These are phyloP conservation scores for Hylia prasina DNA, from an alignment of 2,113 vertebrate species.

Conservation along the genomic window DNA sequence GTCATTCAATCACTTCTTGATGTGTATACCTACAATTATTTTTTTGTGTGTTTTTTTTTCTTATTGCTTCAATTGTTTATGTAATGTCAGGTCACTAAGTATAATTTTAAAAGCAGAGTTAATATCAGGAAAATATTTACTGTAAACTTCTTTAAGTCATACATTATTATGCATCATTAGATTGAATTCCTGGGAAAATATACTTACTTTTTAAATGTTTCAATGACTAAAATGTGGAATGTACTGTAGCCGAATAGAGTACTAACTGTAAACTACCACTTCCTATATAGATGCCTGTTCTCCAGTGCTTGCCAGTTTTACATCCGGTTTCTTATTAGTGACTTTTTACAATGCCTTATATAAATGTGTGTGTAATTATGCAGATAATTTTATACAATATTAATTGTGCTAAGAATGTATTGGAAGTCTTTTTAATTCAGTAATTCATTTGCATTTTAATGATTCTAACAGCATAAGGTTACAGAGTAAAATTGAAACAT, in stretches of 20 bases:
- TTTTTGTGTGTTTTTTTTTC: neutral
- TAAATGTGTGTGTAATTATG: constrained; percentile 69
- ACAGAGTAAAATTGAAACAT: constrained; percentile 67
- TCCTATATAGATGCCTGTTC: constrained; percentile 31
- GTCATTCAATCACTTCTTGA: neutral
- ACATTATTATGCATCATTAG: neutral
- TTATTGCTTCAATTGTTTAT: constrained; percentile 14
- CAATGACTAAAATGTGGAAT: constrained; percentile 21
- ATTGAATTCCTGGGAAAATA: constrained; percentile 12
- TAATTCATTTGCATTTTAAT: constrained; percentile 78
- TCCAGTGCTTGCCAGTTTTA: constrained; percentile 42
- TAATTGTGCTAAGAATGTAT: constrained; percentile 72
- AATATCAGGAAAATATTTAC: constrained; percentile 39
- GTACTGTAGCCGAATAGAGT: neutral
- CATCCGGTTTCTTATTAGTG: constrained; percentile 57
- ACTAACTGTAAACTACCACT: constrained; percentile 20
- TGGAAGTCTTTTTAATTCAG: constrained; percentile 71
- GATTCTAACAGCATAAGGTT: constrained; percentile 67
- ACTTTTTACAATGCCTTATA: constrained; percentile 66
- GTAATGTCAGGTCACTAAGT: neutral
- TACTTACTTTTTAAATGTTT: constrained; percentile 27
- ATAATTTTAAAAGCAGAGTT: constrained; percentile 36
- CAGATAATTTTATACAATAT: constrained; percentile 76
- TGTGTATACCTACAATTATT: neutral
- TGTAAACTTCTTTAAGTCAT: neutral